Conservation (phyloP, 2,113 vertebrate species). For the Ceyx melanurus region DNA sequence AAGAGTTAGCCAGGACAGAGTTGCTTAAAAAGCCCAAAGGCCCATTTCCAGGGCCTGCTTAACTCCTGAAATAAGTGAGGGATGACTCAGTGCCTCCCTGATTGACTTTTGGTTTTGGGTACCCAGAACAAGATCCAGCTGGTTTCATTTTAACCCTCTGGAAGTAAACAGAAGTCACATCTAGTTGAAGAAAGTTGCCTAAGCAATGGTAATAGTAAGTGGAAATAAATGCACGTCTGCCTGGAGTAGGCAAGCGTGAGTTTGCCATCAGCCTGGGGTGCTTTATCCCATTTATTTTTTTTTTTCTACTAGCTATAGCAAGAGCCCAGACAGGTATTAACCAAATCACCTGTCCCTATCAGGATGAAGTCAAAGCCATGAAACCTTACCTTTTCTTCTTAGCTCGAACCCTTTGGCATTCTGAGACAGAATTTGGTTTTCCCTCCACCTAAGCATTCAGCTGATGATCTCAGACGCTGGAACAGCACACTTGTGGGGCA, state of each 20-base stretch:
- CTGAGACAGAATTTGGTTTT: neutral
- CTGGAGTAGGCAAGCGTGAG: neutral
- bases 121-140: neutral
- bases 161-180: neutral
- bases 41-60: neutral
- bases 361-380: neutral
- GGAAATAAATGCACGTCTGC: neutral
- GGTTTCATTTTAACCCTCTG: neutral
- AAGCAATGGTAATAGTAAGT: neutral
- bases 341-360: neutral
- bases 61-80: neutral
- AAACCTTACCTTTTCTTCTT: neutral
- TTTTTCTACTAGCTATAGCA: accelerated
- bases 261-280: neutral
- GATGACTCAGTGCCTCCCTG: neutral
- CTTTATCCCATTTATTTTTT: neutral
- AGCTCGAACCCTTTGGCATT: neutral
- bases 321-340: neutral
- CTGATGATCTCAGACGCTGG: neutral
- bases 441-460: neutral
- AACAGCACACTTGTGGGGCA: accelerated
- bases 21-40: neutral
- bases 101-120: neutral
- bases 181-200: neutral
- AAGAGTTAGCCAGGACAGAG: neutral